Evolutionary conservation across 2,113 vertebrate species (phyloP).

Genomic region (Climacteris rufus): DNA sequence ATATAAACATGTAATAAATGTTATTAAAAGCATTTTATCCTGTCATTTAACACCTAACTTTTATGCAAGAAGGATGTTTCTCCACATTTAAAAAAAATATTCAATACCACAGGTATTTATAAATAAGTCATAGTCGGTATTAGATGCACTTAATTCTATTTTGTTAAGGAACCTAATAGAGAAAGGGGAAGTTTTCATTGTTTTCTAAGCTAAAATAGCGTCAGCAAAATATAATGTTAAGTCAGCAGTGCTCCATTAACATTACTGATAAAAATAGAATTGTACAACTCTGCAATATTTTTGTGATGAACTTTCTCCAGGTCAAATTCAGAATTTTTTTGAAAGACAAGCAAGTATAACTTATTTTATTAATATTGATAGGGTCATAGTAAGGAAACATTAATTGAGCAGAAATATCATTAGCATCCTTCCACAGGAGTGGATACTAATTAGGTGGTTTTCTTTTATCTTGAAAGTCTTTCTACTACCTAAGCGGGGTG

Average conservation of each 20-base stretch:
- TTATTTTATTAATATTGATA: slow-evolving; percentile 44
- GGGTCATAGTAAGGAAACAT: not conserved
- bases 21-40: not conserved
- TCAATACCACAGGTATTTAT: not conserved
- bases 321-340: not conserved
- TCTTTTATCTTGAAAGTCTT: not conserved
- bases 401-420: slow-evolving; percentile 27
- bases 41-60: not conserved
- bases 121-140: not conserved
- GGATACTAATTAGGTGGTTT: not conserved
- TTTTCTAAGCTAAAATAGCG: not conserved
- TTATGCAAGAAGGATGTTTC: not conserved
- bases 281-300: not conserved
- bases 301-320: not conserved
- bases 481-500: not conserved
- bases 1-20: not conserved
- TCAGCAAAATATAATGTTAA: not conserved
- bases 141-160: not conserved
- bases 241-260: not conserved
- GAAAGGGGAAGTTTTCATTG: not conserved
- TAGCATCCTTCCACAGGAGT: not conserved
- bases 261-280: not conserved
- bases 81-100: not conserved
- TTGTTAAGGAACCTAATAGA: not conserved
- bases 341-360: not conserved